Evolutionary conservation across 2,888 invertebrate species (phyloP).

Genomic region (Gari tellinella): DNA sequence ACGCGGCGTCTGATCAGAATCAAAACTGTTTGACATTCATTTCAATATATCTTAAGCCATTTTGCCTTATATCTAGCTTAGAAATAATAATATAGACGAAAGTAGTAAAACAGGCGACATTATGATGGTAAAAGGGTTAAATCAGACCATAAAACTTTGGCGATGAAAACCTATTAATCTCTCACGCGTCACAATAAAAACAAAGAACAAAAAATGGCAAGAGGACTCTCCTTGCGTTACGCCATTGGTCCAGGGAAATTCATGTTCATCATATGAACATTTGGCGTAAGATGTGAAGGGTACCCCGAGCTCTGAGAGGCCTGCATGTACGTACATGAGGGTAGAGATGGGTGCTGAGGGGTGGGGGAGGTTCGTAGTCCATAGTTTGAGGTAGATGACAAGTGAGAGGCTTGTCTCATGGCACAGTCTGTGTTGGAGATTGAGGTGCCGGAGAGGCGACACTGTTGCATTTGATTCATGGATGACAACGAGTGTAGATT

Average conservation of each 20-base stretch:
- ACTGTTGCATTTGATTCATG: constrained; percentile 75
- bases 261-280: constrained; percentile 82
- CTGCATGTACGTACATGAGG: constrained; percentile 82
- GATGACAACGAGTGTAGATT: constrained; percentile 63
- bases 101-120: too few relatives aligned
- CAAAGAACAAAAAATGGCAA: too few relatives aligned
- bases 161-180: too few relatives aligned
- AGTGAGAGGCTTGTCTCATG: constrained; percentile 66
- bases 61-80: too few relatives aligned
- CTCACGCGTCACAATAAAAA: too few relatives aligned
- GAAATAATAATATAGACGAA: too few relatives aligned
- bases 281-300: constrained; percentile 60
- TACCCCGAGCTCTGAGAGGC: constrained; percentile 74
- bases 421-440: constrained; percentile 71
- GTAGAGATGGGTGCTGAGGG: constrained; percentile 71
- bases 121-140: too few relatives aligned
- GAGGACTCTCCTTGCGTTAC: constrained; percentile 48
- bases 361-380: constrained; percentile 70
- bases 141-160: too few relatives aligned
- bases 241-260: constrained; percentile 80
- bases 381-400: constrained; percentile 70
- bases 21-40: too few relatives aligned
- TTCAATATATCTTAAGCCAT: too few relatives aligned
- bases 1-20: too few relatives aligned
- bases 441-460: constrained; percentile 64